Evolutionary conservation across 2,888 invertebrate genomes (phyloP).

Genomic region (Busseola fusca): DNA sequence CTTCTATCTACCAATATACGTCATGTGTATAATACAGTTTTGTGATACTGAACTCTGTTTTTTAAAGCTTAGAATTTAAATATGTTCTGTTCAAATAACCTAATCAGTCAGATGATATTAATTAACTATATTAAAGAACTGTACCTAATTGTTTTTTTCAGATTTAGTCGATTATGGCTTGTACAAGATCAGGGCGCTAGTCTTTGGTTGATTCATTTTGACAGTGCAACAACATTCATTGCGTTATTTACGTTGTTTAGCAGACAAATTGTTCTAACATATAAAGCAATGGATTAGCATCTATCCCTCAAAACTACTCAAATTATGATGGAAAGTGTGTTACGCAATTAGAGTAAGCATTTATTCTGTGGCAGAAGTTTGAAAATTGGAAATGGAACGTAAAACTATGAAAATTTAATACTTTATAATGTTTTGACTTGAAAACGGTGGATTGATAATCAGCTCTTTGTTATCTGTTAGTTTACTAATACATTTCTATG

Average conservation of each 20-base stretch:
- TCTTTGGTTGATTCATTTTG: neutral
- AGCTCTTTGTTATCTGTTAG: neutral
- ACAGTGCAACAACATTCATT: too few species aligned
- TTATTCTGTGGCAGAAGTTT: too few species aligned
- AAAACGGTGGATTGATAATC: neutral
- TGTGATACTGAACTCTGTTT: constrained; percentile 25
- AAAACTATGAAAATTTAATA: neutral
- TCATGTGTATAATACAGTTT: neutral
- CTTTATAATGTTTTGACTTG: neutral
- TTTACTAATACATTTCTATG: neutral
- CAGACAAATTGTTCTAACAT: neutral
- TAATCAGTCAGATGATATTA: neutral
- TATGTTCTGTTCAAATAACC: neutral
- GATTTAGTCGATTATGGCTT: neutral
- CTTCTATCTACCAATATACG: constrained; percentile 32
- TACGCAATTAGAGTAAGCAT: neutral
- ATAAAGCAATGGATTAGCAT: too few species aligned
- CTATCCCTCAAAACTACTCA: neutral
- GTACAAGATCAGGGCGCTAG: neutral
- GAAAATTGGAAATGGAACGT: neutral
- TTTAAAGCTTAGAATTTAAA: neutral
- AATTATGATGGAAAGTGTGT: neutral
- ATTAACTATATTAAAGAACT: neutral
- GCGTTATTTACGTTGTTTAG: too few species aligned
- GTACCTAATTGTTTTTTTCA: neutral